phyloP scores from a whole-genome alignment of 2,797 vertebrate species.

The Pristis pectinata region DNA sequence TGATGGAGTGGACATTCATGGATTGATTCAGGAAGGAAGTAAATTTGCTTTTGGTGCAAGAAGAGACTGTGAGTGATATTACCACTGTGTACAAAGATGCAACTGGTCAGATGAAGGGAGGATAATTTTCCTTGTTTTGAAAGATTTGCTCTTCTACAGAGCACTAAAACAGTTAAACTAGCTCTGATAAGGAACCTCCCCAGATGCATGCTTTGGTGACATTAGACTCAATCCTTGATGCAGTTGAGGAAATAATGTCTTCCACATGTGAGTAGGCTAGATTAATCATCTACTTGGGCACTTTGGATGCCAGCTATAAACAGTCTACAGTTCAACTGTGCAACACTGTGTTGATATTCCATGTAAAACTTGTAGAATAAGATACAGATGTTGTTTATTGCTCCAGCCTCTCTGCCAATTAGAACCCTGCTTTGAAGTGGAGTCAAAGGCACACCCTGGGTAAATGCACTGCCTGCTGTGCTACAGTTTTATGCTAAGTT shows the following conservation, averaged over 20 bases:
- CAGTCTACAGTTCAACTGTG: slow-evolving; percentile 25
- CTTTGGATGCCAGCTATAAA: slow-evolving; percentile 30
- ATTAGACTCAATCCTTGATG: slow-evolving; percentile 4
- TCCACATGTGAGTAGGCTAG: slow-evolving; percentile 16
- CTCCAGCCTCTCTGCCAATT: slow-evolving; percentile 25
- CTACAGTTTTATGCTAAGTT: background rate
- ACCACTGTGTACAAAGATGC: background rate
- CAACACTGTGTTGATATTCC: slow-evolving; percentile 28
- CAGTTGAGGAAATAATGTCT: slow-evolving; percentile 24
- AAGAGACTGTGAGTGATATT: background rate
- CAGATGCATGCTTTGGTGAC: background rate
- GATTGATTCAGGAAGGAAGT: background rate
- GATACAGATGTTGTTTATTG: slow-evolving; percentile 35
- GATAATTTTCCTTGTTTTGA: background rate
- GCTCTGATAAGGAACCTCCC: background rate
- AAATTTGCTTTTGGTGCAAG: background rate
- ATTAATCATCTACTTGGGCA: slow-evolving; percentile 31
- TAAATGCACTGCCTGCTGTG: background rate
- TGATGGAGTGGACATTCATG: no score
- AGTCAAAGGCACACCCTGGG: background rate
- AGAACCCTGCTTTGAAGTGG: slow-evolving; percentile 10
- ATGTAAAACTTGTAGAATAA: slow-evolving; percentile 7
- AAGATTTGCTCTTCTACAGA: background rate
- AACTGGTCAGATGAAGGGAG: background rate
- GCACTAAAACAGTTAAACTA: slow-evolving; percentile 9